Evolutionary conservation across 2,888 invertebrate species (phyloP), one percentile per base, ranked within the genome.

Genomic region (Platycheirus albimanus): DNA sequence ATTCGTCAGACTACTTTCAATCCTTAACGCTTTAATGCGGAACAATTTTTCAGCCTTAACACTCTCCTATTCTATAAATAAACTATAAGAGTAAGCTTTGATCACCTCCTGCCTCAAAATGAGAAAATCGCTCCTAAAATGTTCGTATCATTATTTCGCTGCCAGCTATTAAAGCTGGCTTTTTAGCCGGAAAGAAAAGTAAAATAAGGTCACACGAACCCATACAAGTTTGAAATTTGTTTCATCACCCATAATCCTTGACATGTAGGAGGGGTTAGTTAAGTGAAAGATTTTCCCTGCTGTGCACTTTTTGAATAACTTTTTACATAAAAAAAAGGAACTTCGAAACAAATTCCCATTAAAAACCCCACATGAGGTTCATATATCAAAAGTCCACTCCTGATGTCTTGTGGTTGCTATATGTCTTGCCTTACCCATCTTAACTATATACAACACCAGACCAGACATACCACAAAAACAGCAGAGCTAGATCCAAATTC

Each of bases 401-500:
- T 72, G 66, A 45, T 28, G 24, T 7, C 20, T 54, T 2, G 1
- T 5, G 10, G 8, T 11, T 43, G 19, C 8, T 7, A 7, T 51
- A 8, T 5, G 0, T 7, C 49, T 51, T 51, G 4, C 33, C n/a
- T 56, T 58, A 74, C 67, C 67, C 52, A 74, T 66, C 56, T 33
- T n/a, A n/a, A n/a, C n/a, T n/a, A n/a, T n/a, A n/a, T 33, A 13
- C 19, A 6, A 33, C 43, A 33, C 41, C 58, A n/a, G n/a, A 43
- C 28, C 45, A 71, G 20, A 15, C 36, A 54, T 8, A 72, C 36
- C 24, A 77, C n/a, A 78, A 61, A 77, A 49, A 64, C 56, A 52
- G 52, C 69, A 71, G 47, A 41, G 71, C 64, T 77, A 81, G 77
- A 77, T 77, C 77, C 77, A 72, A 81, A 81, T 81, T 81, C 81